A percentile compares a stretch with the other conserved stretches of the same genome.
phyloP scores from a whole-genome alignment of 1,140 invertebrate species.

The Dufourea novaeangliae region DNA sequence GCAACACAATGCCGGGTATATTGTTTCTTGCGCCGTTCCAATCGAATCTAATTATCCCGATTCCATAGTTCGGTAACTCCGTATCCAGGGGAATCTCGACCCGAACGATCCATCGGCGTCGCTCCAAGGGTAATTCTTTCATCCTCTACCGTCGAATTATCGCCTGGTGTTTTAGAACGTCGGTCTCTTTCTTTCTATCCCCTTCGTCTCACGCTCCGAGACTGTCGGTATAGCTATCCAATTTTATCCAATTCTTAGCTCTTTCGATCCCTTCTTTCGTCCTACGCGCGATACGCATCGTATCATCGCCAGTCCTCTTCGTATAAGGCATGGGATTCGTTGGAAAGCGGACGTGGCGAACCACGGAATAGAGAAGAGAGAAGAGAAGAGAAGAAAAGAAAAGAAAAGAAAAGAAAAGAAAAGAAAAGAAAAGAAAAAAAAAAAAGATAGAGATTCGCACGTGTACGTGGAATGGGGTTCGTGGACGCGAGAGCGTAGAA shows the following conservation, averaged over 20 bases:
- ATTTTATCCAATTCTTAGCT: not conserved
- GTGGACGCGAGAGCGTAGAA: slow-evolving; percentile 65
- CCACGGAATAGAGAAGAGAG: slow-evolving; percentile 46
- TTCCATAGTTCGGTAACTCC: slow-evolving; percentile 50
- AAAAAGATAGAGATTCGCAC: slow-evolving; percentile 39
- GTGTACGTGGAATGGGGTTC: slow-evolving; percentile 26
- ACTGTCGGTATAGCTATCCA: no score
- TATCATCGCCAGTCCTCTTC: no score
- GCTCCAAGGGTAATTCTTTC: not conserved
- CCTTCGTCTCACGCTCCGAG: no score
- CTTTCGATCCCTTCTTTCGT: not conserved
- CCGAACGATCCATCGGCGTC: slow-evolving; percentile 53
- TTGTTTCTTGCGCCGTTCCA: slow-evolving; percentile 52
- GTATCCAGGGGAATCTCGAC: slow-evolving; percentile 34
- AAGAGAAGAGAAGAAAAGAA: slow-evolving; percentile 16
- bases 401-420: slow-evolving; percentile 26
- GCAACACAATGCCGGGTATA: slow-evolving; percentile 48
- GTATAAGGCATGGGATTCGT: slow-evolving; percentile 43
- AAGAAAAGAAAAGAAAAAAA: slow-evolving; percentile 21
- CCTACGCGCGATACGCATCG: no score
- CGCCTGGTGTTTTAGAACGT: not conserved
- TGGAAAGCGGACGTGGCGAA: slow-evolving; percentile 43
- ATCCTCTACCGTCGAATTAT: slow-evolving; percentile 4
- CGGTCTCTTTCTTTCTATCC: not conserved
- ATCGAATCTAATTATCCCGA: slow-evolving; percentile 65